Conservation (phyloP, 2,113 vertebrate genomes). For the Gracilinanus agilis region DNA sequence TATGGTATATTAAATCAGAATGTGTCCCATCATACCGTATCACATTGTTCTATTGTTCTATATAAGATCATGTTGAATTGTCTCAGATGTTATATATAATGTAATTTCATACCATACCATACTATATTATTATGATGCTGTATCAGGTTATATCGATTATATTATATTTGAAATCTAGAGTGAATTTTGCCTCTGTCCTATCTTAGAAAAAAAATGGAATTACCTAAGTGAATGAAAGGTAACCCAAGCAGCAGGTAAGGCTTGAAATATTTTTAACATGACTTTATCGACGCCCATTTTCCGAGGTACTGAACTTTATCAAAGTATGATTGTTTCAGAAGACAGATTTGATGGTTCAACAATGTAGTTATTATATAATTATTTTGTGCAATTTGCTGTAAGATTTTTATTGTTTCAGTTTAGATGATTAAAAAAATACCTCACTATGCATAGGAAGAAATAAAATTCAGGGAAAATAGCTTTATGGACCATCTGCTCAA, state of each 20-base stretch:
- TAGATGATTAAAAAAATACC: conserved; percentile 71
- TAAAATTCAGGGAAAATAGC: conserved; percentile 79
- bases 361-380: not conserved
- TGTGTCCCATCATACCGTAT: no score
- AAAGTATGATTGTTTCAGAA: not conserved
- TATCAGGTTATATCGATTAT: not conserved
- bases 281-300: not conserved
- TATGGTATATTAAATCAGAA: no score
- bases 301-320: not conserved
- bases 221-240: not conserved
- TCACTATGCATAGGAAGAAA: conserved; percentile 75
- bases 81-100: not conserved
- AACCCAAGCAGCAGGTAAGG: not conserved
- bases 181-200: not conserved
- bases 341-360: not conserved
- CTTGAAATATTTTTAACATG: not conserved
- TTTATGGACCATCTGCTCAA: conserved; percentile 80
- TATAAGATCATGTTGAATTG: not conserved
- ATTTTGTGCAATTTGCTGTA: not conserved
- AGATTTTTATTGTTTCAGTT: conserved; percentile 61
- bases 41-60: not conserved
- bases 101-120: not conserved
- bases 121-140: not conserved
- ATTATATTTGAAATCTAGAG: not conserved
- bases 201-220: not conserved